phyloP scores from a whole-genome alignment of 2,888 invertebrate species.

The Rotaria socialis region DNA sequence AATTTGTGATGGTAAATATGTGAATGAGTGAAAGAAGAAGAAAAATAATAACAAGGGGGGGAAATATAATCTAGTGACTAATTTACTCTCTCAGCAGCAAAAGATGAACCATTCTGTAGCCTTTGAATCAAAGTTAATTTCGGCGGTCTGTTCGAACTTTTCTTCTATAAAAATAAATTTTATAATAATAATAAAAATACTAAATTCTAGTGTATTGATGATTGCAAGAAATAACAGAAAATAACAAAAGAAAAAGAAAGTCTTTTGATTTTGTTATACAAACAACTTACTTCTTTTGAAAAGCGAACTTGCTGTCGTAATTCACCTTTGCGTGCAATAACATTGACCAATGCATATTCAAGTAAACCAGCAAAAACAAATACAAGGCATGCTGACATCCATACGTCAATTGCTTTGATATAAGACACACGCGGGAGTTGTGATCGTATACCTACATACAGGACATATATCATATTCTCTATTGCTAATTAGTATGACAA shows the following conservation, averaged over 20 bases:
- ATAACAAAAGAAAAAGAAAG: background rate
- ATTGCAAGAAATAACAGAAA: background rate
- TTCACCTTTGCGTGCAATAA: slow-evolving; percentile 45
- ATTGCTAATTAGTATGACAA: background rate
- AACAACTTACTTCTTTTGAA: slow-evolving; percentile 40
- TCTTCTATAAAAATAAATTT: background rate
- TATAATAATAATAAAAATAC: background rate
- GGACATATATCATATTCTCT: background rate
- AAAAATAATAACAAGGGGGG: background rate
- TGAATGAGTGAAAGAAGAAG: background rate
- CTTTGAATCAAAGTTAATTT: slow-evolving; percentile 35
- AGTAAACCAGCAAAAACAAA: slow-evolving; percentile 47
- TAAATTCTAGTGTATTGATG: background rate
- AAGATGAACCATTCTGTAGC: slow-evolving; percentile 4
- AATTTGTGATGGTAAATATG: background rate
- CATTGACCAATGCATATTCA: slow-evolving; percentile 47
- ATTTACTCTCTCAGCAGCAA: slow-evolving; percentile 36
- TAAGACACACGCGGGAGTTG: slow-evolving; percentile 47
- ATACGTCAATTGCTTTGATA: slow-evolving; percentile 47
- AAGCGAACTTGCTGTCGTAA: slow-evolving; percentile 39
- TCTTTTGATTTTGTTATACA: background rate
- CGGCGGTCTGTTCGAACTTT: background rate
- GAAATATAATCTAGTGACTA: background rate
- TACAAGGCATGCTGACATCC: slow-evolving; percentile 46
- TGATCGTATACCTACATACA: slow-evolving; percentile 42